phyloP scores from a whole-genome alignment of 2,888 invertebrate species.

The Endomychus coccineus region DNA sequence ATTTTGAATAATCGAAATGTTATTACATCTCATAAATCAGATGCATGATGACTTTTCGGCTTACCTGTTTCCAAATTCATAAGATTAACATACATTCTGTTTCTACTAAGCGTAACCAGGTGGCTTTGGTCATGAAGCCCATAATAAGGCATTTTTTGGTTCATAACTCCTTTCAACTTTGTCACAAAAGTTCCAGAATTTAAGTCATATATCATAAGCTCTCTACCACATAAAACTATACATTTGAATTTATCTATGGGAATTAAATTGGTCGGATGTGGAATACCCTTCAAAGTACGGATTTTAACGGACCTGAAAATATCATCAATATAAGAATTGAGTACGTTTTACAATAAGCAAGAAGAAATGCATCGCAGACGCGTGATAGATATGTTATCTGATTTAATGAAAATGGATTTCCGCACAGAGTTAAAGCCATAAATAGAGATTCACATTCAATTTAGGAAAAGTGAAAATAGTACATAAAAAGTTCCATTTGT shows the following conservation, averaged over 20 bases:
- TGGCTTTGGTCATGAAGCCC: slow-evolving; percentile 75
- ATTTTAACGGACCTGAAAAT: slow-evolving; percentile 42
- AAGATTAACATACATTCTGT: slow-evolving; percentile 83
- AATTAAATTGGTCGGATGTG: slow-evolving; percentile 69
- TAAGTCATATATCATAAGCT: slow-evolving; percentile 72
- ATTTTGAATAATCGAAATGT: too few relatives aligned
- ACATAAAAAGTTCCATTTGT: too few relatives aligned
- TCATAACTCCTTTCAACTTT: slow-evolving; percentile 79
- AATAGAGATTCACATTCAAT: too few relatives aligned
- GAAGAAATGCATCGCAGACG: too few relatives aligned
- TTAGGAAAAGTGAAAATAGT: too few relatives aligned
- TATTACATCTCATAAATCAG: too few relatives aligned
- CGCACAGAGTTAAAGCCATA: too few relatives aligned
- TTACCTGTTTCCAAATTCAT: slow-evolving; percentile 73
- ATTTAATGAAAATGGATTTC: too few relatives aligned
- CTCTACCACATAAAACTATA: slow-evolving; percentile 73
- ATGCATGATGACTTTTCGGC: slow-evolving; percentile 9
- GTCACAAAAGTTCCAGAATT: slow-evolving; percentile 66
- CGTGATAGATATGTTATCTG: too few relatives aligned
- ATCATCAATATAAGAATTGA: neutral
- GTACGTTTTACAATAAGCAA: too few relatives aligned
- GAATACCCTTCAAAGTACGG: slow-evolving; percentile 63
- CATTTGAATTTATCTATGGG: slow-evolving; percentile 70
- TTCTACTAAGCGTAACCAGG: slow-evolving; percentile 73
- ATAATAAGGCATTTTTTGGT: slow-evolving; percentile 88